Evolutionary conservation across 2,797 vertebrate genomes (phyloP).

Genomic region (Falco novaeseelandiae): DNA sequence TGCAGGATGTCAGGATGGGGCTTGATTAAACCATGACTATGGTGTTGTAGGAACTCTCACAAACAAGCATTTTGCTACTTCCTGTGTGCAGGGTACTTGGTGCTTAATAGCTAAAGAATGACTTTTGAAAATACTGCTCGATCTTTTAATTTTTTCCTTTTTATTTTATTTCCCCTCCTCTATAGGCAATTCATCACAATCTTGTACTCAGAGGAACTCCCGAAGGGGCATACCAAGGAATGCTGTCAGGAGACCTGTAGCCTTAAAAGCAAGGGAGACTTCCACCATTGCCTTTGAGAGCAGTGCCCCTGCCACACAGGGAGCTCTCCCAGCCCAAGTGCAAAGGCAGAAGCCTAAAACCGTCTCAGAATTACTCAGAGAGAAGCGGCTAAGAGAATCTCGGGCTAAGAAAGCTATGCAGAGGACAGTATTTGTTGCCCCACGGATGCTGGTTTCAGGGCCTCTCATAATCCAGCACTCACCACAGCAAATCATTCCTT

Average conservation of each 20-base stretch:
- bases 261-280: background rate
- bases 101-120: background rate
- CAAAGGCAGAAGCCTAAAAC: conserved; percentile 73
- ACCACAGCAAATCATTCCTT: background rate
- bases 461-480: conserved; percentile 63
- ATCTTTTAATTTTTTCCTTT: no score
- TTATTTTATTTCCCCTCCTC: background rate
- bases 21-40: background rate
- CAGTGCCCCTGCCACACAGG: accelerated
- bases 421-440: background rate
- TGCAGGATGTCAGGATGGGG: background rate
- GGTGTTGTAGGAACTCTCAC: background rate
- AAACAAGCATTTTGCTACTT: background rate
- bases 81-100: background rate
- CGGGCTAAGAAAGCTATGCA: background rate
- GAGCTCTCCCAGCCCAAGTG: background rate
- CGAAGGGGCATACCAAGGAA: accelerated
- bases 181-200: background rate
- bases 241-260: background rate
- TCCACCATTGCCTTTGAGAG: accelerated
- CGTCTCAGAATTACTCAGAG: conserved; percentile 74
- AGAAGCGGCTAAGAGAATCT: conserved; percentile 63
- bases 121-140: background rate
- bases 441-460: conserved; percentile 64
- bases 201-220: background rate